Percentiles rank a stretch among this genome's conserved stretches.
These are phyloP conservation scores for Atopsyche davidsoni DNA, from an alignment of 1,140 invertebrate species.

Conservation along the genomic window DNA sequence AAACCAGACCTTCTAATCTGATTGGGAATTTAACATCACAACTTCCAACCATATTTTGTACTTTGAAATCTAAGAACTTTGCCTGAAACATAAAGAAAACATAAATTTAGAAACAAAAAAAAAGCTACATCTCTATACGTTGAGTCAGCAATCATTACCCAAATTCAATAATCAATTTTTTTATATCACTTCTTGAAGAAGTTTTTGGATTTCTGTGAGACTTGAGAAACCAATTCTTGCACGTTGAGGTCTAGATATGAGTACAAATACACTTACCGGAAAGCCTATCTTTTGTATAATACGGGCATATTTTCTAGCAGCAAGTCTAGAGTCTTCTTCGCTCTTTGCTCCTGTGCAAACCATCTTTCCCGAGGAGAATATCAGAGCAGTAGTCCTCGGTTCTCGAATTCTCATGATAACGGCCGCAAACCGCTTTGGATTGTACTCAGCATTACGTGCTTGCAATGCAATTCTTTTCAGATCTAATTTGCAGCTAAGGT, in stretches of 20 bases:
- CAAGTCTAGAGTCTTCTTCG: slow-evolving; percentile 94
- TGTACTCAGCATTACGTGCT: slow-evolving; percentile 99
- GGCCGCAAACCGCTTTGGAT: slow-evolving; percentile 99
- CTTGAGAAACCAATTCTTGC: slow-evolving; percentile 11
- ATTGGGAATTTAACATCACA: slow-evolving; percentile 99
- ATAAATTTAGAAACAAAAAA: not conserved
- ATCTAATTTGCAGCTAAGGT: slow-evolving; percentile 92
- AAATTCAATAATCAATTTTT: slow-evolving; percentile 1
- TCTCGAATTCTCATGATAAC: slow-evolving; percentile 99
- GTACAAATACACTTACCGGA: slow-evolving; percentile 55
- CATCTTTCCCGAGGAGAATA: slow-evolving; percentile 99
- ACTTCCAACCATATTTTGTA: slow-evolving; percentile 99
- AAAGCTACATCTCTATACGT: too few species aligned
- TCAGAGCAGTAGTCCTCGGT: slow-evolving; percentile 96
- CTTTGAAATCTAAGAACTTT: slow-evolving; percentile 99
- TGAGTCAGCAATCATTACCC: too few species aligned
- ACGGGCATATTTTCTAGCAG: slow-evolving; percentile 96
- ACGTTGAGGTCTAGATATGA: slow-evolving; percentile 1
- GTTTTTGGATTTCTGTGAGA: slow-evolving; percentile 3
- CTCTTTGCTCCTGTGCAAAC: slow-evolving; percentile 99
- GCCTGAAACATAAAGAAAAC: slow-evolving; percentile 60
- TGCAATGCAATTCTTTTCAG: slow-evolving; percentile 97
- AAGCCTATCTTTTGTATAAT: slow-evolving; percentile 99
- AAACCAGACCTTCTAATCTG: slow-evolving; percentile 90
- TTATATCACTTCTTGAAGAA: not conserved